Evolutionary conservation across 2,888 invertebrate genomes (phyloP).

Genomic region (Pemphredon lugubris): DNA sequence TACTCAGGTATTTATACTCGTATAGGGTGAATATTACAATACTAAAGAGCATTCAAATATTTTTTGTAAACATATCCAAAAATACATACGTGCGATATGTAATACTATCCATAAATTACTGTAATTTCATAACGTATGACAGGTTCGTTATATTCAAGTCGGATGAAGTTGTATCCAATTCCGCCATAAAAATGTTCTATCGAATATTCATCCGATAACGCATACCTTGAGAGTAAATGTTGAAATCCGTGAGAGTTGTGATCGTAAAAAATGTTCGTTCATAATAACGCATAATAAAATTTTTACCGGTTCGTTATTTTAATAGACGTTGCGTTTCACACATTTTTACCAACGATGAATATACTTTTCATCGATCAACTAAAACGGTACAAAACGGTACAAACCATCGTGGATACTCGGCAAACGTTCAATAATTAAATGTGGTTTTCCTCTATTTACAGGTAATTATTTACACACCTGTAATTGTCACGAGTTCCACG

Average conservation of each 20-base stretch:
- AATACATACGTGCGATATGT: constrained; percentile 39
- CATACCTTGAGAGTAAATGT: background rate
- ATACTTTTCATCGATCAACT: too few species aligned
- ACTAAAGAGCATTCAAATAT: constrained; percentile 35
- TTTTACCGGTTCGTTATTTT: too few species aligned
- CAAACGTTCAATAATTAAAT: too few species aligned
- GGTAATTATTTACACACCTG: constrained; percentile 20
- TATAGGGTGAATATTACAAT: constrained; percentile 25
- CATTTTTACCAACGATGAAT: too few species aligned
- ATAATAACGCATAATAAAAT: constrained; percentile 15
- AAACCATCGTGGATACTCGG: too few species aligned
- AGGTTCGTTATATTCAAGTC: constrained; percentile 2
- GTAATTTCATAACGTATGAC: constrained; percentile 26
- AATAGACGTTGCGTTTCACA: too few species aligned
- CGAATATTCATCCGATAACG: background rate
- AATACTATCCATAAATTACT: constrained; percentile 36
- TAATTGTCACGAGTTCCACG: constrained; percentile 13
- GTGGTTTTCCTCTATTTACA: too few species aligned
- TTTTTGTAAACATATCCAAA: constrained; percentile 49
- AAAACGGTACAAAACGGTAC: too few species aligned
- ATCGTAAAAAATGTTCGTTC: background rate
- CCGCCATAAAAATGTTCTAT: background rate
- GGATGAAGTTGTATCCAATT: constrained; percentile 10
- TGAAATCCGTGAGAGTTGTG: too few species aligned
- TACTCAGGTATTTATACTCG: constrained; percentile 45